Percentiles rank a stretch among this genome's conserved stretches.
These are phyloP conservation scores for Nomada fucata DNA, from an alignment of 2,888 invertebrate genomes.

Conservation along the genomic window DNA sequence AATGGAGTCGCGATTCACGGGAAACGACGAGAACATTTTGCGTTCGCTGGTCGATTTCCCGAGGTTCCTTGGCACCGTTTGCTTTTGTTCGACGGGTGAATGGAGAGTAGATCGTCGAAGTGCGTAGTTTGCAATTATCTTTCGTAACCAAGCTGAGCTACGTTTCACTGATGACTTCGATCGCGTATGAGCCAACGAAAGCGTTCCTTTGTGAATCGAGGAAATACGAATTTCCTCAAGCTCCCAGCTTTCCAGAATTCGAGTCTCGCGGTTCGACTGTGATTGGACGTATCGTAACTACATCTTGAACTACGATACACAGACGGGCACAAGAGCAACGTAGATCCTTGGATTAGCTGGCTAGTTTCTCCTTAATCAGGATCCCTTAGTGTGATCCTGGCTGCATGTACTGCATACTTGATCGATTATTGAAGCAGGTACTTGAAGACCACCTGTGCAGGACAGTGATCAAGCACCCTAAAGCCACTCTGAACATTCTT, in stretches of 20 bases:
- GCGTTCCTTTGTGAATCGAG: too few species aligned
- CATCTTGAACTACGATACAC: background rate
- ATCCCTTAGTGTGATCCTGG: background rate
- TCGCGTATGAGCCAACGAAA: too few species aligned
- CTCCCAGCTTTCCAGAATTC: background rate
- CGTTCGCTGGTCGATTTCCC: too few species aligned
- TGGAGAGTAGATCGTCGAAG: too few species aligned
- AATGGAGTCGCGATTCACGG: background rate
- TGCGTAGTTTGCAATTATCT: too few species aligned
- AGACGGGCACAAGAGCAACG: slow-evolving; percentile 1
- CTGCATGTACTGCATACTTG: background rate
- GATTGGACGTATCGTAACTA: background rate
- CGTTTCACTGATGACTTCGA: too few species aligned
- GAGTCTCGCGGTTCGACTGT: background rate
- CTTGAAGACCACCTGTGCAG: background rate
- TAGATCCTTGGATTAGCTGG: background rate
- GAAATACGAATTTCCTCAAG: background rate
- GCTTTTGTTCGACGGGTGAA: too few species aligned
- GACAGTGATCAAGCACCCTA: background rate
- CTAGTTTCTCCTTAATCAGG: slow-evolving; percentile 4
- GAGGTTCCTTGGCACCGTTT: too few species aligned
- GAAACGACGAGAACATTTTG: too few species aligned
- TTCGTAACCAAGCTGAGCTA: too few species aligned
- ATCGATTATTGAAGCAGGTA: background rate
- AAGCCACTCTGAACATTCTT: background rate